A percentile compares a stretch with the other conserved stretches of the same genome.
Evolutionary conservation across 2,113 vertebrate genomes (phyloP).

Genomic region (Boulengeromyrus knoepffleri): DNA sequence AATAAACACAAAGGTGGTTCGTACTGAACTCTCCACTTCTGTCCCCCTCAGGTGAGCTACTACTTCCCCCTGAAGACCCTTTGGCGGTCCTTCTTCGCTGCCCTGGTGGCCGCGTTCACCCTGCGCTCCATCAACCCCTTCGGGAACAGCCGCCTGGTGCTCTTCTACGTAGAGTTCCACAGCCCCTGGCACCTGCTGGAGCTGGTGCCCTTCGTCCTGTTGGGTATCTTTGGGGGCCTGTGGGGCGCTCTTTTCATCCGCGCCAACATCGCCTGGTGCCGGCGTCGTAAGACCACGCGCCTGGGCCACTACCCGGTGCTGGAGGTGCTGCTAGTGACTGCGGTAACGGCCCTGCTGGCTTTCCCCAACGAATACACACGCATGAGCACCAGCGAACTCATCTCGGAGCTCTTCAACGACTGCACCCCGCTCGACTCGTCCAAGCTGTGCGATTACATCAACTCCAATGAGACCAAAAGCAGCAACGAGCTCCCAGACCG

Average conservation of each 20-base stretch:
- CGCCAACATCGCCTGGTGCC: slow-evolving; percentile 79
- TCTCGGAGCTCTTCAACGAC: slow-evolving; percentile 81
- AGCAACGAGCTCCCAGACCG: slow-evolving; percentile 65
- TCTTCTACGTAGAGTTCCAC: slow-evolving; percentile 83
- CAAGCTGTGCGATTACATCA: slow-evolving; percentile 74
- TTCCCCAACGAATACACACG: slow-evolving; percentile 79
- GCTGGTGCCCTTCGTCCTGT: slow-evolving; percentile 70
- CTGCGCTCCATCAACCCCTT: slow-evolving; percentile 83
- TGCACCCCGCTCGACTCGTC: slow-evolving; percentile 75
- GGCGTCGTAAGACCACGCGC: slow-evolving; percentile 71
- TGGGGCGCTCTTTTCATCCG: slow-evolving; percentile 82
- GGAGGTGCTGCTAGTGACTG: slow-evolving; percentile 71
- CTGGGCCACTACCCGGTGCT: slow-evolving; percentile 72
- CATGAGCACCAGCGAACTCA: slow-evolving; percentile 79
- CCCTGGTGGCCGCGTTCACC: slow-evolving; percentile 76
- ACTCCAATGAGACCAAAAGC: slow-evolving; percentile 64
- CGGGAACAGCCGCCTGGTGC: slow-evolving; percentile 76
- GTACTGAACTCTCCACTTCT: background rate
- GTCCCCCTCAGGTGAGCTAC: slow-evolving; percentile 68
- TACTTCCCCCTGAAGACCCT: slow-evolving; percentile 81
- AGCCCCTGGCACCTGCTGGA: slow-evolving; percentile 77
- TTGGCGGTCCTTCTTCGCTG: slow-evolving; percentile 81
- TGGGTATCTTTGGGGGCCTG: slow-evolving; percentile 77
- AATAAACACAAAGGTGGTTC: background rate
- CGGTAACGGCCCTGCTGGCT: slow-evolving; percentile 70